These are phyloP conservation scores for Menura novaehollandiae DNA, from an alignment of 2,113 vertebrate genomes.

Conservation along the genomic window DNA sequence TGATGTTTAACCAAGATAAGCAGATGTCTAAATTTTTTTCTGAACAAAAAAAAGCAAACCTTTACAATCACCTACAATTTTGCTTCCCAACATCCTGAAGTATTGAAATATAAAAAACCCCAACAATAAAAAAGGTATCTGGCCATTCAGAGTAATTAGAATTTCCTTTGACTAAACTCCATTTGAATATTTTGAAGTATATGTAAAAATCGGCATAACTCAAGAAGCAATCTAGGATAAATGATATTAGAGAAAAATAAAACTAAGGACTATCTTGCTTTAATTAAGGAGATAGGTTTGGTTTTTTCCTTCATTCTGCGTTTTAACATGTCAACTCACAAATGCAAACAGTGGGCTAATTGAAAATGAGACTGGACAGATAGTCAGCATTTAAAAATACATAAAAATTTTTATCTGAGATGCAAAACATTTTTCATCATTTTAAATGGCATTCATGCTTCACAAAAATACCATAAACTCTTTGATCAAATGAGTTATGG, in stretches of 20 bases:
- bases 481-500: background rate
- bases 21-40: background rate
- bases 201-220: constrained; percentile 55
- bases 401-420: background rate
- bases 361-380: background rate
- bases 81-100: constrained; percentile 29
- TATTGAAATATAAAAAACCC: constrained; percentile 50
- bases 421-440: background rate
- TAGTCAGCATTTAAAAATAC: background rate
- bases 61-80: constrained; percentile 55
- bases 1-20: background rate
- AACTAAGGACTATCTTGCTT: background rate
- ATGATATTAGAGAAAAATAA: background rate
- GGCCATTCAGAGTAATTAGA: constrained; percentile 52
- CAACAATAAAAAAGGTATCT: constrained; percentile 7
- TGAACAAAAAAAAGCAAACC: constrained; percentile 19
- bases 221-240: constrained; percentile 52
- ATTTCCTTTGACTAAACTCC: constrained; percentile 61
- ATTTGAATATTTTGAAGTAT: constrained; percentile 56
- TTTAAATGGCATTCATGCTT: background rate
- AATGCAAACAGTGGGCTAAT: background rate
- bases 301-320: background rate
- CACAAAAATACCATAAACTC: background rate
- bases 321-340: background rate
- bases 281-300: background rate